Base-by-base conservation (phyloP, 2,797 vertebrate genomes). In the Anableps anableps region DNA sequence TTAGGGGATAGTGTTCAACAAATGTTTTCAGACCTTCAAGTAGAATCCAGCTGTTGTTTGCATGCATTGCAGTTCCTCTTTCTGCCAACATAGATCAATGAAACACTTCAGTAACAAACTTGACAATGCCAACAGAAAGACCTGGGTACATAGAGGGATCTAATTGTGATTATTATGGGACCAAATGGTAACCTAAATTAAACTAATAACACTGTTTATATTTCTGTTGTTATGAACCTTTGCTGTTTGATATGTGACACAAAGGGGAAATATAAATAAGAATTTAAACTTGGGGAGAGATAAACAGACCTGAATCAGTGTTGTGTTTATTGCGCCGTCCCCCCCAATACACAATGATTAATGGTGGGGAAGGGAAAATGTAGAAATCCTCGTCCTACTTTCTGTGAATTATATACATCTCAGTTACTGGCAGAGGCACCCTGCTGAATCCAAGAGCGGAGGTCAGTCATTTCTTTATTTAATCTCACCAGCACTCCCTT, bases 11-110 rank as follows among this genome's bases (percentile, higher is more conserved):
- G 38, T 6, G 38, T 41, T 41, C 38, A 41, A 41, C 38, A 41
- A 41, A 41, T 41, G 6, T 41, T 41, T 41, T 41, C 6, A 6
- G 6, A 41, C 38, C 38, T 41, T 80, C 62, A n/a, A 38, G 72
- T 6, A 73, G 34, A 78, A 82, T 75, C 71, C 68, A 79, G 53
- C 71, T 16, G 23, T 29, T 75, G 17, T 79, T 5, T 75, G 43
- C 26, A 58, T 21, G 14, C 58, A 48, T n/a, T n/a, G n/a, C n/a
- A 85, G 79, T 68, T 82, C 58, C 72, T 81, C 36, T 79, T 62
- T 80, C 79, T 88, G 86, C 85, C 82, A 87, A 62, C 50, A 55
- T 50, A 48, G 79, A 86, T 91, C 82, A 86, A 80, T 91, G 58
- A 88, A 88, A 83, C 84, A 83, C 79, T 81, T 83, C 47, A 76